Base-by-base conservation (phyloP, 2,797 vertebrate genomes). In the Bradypodion ventrale region DNA sequence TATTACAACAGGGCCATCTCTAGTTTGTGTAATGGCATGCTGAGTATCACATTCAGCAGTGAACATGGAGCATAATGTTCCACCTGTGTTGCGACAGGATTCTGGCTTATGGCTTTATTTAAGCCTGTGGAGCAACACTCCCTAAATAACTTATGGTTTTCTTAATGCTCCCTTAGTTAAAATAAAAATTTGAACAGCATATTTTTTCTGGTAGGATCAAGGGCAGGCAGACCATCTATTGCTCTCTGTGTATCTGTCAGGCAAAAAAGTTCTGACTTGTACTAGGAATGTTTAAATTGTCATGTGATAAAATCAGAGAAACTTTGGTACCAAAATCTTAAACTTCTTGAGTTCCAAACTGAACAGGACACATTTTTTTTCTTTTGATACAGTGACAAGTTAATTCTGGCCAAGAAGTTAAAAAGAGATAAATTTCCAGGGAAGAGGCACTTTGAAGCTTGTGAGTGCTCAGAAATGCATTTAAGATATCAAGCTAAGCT, bases 341-440 rank as follows among this genome's bases (percentile, higher is more conserved):
- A 62, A 44, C 49, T 10, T 29, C 29, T 62, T 5, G 80, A 62
- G 68, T 73, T 60, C 5, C 56, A 73, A 35, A 59, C 9, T 74
- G 69, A 82, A 82, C 56, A 74, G 25, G 56, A 73, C 46, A 25
- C 69, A 40, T 70, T 62, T 70, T 62, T 70, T 56, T 46, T 63
- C 69, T 44, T 82, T 74, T 82, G 80, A 82, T 69, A 74, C 5
- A 46, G 46, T 69, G 69, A 82, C 52, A 82, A 82, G 73, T 82
- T 73, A 82, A 82, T 73, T 82, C 69, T 62, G 56, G 56, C 80
- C 56, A 82, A 74, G 80, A 82, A 82, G 80, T 82, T 82, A 82
- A 82, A 73, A 60, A 82, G 73, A 82, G 80, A 82, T 82, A 81
- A 81, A 72, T 73, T 82, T 63, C 29, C 21, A 73, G 29, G 69